Evolutionary conservation across 2,113 vertebrate species (phyloP).

Genomic region (Ctenomys sociabilis): DNA sequence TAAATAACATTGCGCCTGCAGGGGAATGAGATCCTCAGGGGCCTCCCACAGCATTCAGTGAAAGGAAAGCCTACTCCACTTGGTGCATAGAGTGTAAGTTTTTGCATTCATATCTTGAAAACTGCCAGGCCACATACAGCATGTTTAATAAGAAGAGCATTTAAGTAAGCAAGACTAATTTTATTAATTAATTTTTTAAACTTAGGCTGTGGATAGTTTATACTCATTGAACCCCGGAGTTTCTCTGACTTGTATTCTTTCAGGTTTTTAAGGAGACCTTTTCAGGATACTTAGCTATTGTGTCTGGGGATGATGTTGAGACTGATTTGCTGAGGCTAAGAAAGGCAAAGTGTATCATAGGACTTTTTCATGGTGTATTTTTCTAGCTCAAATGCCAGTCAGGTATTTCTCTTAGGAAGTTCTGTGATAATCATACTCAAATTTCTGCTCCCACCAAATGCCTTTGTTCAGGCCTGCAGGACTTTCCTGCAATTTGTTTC

Average conservation of each 20-base stretch:
- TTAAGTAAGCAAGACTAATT: not conserved
- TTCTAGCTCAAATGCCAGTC: not conserved
- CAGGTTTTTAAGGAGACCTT: not conserved
- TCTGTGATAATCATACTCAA: not conserved
- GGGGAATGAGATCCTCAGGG: constrained; percentile 34
- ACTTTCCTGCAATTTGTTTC: constrained; percentile 29
- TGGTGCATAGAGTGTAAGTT: not conserved
- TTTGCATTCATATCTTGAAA: constrained; percentile 22
- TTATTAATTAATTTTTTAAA: not conserved
- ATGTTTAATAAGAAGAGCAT: not conserved
- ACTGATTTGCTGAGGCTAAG: not conserved
- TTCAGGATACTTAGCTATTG: not conserved
- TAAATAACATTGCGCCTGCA: constrained; percentile 32
- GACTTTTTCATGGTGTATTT: not conserved
- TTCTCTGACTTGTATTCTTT: constrained; percentile 9
- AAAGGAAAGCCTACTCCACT: not conserved
- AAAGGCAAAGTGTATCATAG: not conserved
- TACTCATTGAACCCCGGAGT: not conserved
- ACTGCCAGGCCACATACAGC: not conserved
- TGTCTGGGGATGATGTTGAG: not conserved
- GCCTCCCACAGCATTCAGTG: not conserved
- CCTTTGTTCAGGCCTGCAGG: not conserved
- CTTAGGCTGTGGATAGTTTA: not conserved
- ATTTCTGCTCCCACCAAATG: not conserved
- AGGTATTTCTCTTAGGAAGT: not conserved